These are phyloP conservation scores for Climacteris rufus DNA, from an alignment of 2,113 vertebrate genomes.

Conservation along the genomic window DNA sequence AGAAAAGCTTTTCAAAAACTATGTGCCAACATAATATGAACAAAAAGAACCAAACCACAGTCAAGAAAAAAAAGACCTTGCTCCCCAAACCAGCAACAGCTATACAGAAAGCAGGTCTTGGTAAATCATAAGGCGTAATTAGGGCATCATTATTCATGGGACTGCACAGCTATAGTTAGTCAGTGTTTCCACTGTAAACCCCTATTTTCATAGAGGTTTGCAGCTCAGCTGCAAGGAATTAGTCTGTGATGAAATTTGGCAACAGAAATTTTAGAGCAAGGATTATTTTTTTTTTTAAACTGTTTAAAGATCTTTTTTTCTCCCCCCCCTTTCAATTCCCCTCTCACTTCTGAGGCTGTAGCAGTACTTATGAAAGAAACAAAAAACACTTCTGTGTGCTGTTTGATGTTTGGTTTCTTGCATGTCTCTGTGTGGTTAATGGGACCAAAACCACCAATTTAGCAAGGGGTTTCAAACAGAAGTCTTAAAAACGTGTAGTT, in stretches of 20 bases:
- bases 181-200: constrained; percentile 61
- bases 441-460: not conserved
- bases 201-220: constrained; percentile 35
- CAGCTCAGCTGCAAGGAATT: constrained; percentile 60
- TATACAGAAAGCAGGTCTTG: not conserved
- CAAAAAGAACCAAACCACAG: constrained; percentile 56
- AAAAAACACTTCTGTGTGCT: not conserved
- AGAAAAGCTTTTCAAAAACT: constrained; percentile 27
- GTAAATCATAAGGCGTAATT: constrained; percentile 45
- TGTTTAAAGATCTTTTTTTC: not conserved
- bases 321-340: not conserved
- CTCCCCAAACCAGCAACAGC: constrained; percentile 23
- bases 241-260: constrained; percentile 35
- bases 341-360: not conserved
- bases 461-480: not conserved
- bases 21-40: constrained; percentile 25
- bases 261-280: not conserved
- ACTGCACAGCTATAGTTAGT: constrained; percentile 49
- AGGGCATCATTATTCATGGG: not conserved
- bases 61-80: not conserved
- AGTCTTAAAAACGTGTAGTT: not conserved
- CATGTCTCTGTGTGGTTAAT: not conserved
- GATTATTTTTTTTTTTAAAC: not conserved
- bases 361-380: not conserved
- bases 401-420: not conserved